phyloP scores from a whole-genome alignment of 2,888 invertebrate species.

The Macropis europaea region DNA sequence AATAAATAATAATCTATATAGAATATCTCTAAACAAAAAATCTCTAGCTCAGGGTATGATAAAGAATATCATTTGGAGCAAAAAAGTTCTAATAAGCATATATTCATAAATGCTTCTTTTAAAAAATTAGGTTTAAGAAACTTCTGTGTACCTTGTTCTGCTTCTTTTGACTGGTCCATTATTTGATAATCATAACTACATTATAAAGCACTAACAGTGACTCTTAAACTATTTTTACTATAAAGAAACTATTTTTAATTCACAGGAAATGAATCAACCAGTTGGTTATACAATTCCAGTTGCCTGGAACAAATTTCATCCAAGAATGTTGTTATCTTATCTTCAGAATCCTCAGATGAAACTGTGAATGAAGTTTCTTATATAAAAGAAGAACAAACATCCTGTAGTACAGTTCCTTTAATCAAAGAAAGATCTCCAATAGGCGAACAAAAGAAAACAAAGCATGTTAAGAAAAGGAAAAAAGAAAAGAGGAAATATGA shows the following conservation, averaged over 20 bases:
- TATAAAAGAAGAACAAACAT: constrained; percentile 9
- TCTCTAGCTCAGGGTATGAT: no score
- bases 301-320: constrained; percentile 72
- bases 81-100: no score
- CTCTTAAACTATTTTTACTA: not conserved
- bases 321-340: constrained; percentile 41
- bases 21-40: no score
- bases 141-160: no score
- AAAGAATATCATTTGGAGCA: no score
- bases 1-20: no score
- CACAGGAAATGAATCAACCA: constrained; percentile 39
- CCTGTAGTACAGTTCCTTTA: constrained; percentile 15
- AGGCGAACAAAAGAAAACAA: constrained; percentile 33
- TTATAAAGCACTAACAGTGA: not conserved
- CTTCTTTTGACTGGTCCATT: no score
- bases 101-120: no score
- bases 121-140: no score
- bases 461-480: constrained; percentile 65
- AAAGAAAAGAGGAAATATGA: constrained; percentile 66
- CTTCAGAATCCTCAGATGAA: constrained; percentile 67
- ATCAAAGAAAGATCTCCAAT: constrained; percentile 8
- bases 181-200: no score
- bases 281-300: constrained; percentile 79
- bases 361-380: constrained; percentile 5
- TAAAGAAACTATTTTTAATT: constrained; percentile 25